phyloP scores from a whole-genome alignment of 2,113 vertebrate genomes.

The Kryptolebias marmoratus region DNA sequence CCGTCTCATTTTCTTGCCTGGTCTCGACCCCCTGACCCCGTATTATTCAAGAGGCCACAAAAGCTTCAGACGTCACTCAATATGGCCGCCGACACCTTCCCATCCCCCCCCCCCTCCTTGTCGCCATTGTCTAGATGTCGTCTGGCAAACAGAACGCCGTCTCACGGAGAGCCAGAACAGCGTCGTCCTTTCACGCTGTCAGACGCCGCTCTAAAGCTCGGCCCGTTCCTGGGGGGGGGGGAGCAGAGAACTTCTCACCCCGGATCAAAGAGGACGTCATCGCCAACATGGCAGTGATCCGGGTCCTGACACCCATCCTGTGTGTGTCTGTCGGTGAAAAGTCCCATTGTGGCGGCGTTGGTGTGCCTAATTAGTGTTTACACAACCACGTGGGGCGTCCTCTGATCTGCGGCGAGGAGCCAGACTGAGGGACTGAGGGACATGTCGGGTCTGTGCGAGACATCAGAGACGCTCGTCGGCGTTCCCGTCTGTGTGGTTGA shows the following conservation, averaged over 20 bases:
- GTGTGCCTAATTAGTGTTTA: slow-evolving; percentile 79
- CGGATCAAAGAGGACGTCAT: slow-evolving; percentile 74
- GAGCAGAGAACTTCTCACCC: slow-evolving; percentile 68
- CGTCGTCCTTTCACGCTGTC: slow-evolving; percentile 71
- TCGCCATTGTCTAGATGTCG: slow-evolving; percentile 73
- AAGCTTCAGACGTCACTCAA: slow-evolving; percentile 65
- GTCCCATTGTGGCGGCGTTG: slow-evolving; percentile 73
- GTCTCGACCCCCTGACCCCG: slow-evolving; percentile 68
- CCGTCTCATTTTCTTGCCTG: slow-evolving; percentile 12
- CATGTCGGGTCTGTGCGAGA: slow-evolving; percentile 11
- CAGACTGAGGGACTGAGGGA: slow-evolving; percentile 31
- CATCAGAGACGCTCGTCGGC: slow-evolving; percentile 62
- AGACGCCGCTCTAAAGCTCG: slow-evolving; percentile 44
- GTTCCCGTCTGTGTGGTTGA: slow-evolving; percentile 54
- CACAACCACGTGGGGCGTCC: slow-evolving; percentile 68
- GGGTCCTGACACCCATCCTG: slow-evolving; percentile 45
- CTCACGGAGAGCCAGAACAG: slow-evolving; percentile 64
- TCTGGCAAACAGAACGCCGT: slow-evolving; percentile 66
- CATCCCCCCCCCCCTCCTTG: slow-evolving; percentile 31
- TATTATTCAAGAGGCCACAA: slow-evolving; percentile 53
- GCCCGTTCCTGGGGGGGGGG: slow-evolving; percentile 24
- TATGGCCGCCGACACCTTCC: slow-evolving; percentile 22
- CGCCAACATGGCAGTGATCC: slow-evolving; percentile 72
- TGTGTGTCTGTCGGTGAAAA: slow-evolving; percentile 58
- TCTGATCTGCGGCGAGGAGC: slow-evolving; percentile 70